Percentiles rank a stretch among this genome's conserved stretches.
Conservation (phyloP, 2,888 invertebrate genomes). For the Dasypogon diadema region DNA sequence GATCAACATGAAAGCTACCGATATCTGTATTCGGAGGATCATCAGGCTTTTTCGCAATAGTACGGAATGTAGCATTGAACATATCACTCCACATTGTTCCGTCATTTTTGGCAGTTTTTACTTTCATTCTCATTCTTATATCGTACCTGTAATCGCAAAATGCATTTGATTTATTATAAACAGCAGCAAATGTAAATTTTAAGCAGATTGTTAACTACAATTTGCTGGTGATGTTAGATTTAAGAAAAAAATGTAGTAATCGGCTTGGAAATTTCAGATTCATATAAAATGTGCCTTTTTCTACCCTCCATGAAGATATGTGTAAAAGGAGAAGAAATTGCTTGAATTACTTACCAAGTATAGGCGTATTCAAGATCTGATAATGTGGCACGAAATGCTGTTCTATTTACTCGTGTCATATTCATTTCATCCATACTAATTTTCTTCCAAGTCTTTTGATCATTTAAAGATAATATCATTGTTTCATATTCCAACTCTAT, state of each 20-base stretch:
- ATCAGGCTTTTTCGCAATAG: slow-evolving; percentile 71
- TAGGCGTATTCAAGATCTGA: slow-evolving; percentile 38
- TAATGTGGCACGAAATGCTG: slow-evolving; percentile 4
- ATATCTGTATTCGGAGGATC: slow-evolving; percentile 77
- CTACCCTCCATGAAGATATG: too few species aligned
- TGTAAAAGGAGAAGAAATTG: too few species aligned
- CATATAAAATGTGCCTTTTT: too few species aligned
- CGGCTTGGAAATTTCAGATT: too few species aligned
- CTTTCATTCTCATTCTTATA: slow-evolving; percentile 77
- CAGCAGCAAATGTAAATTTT: too few species aligned
- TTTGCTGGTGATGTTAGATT: too few species aligned
- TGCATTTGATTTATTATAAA: too few species aligned
- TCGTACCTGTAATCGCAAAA: slow-evolving; percentile 72
- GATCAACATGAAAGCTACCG: slow-evolving; percentile 79
- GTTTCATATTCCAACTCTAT: slow-evolving; percentile 62
- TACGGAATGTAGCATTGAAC: slow-evolving; percentile 73
- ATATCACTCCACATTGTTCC: slow-evolving; percentile 79
- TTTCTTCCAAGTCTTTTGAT: slow-evolving; percentile 4
- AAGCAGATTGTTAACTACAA: too few species aligned
- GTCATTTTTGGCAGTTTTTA: slow-evolving; percentile 70
- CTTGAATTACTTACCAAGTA: slow-evolving; percentile 52
- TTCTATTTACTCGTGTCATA: slow-evolving; percentile 2
- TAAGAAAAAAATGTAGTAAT: too few species aligned
- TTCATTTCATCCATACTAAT: slow-evolving; percentile 18
- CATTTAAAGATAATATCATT: slow-evolving; percentile 17